Conservation (phyloP, 2,797 vertebrate genomes). For the Taenioides sp. region DNA sequence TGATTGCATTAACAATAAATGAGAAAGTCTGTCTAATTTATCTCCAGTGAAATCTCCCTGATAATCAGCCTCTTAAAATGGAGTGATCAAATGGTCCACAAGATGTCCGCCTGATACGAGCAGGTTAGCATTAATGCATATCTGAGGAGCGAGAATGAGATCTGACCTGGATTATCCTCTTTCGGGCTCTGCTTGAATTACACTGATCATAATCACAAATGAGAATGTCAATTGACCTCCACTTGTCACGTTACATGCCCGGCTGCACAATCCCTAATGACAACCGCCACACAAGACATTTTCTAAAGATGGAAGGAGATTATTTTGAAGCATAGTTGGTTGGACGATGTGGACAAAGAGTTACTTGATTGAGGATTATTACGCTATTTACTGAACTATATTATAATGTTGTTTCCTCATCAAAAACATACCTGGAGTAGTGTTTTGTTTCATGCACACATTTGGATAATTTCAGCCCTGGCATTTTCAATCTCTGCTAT, state of each 20-base stretch:
- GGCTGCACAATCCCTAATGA: slow-evolving; percentile 38
- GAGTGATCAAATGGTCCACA: slow-evolving; percentile 40
- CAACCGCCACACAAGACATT: slow-evolving; percentile 2
- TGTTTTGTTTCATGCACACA: too few relatives aligned
- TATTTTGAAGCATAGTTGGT: not conserved
- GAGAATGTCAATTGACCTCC: slow-evolving; percentile 43
- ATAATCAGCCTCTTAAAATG: slow-evolving; percentile 56
- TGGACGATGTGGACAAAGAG: slow-evolving; percentile 23
- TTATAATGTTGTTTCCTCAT: too few relatives aligned
- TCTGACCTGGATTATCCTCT: slow-evolving; percentile 56
- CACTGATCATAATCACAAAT: slow-evolving; percentile 36
- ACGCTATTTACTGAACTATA: too few relatives aligned
- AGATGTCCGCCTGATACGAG: slow-evolving; percentile 47
- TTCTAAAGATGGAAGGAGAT: slow-evolving; percentile 10
- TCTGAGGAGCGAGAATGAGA: slow-evolving; percentile 42
- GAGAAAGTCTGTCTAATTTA: slow-evolving; percentile 56
- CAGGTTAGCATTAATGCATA: slow-evolving; percentile 45
- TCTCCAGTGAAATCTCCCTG: slow-evolving; percentile 49
- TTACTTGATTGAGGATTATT: slow-evolving; percentile 12
- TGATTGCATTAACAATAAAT: slow-evolving; percentile 65
- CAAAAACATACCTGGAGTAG: too few relatives aligned
- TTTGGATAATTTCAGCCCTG: too few relatives aligned
- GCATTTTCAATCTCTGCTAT: too few relatives aligned
- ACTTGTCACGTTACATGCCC: slow-evolving; percentile 24
- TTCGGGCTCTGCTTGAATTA: slow-evolving; percentile 27